These are phyloP conservation scores for Urocitellus parryii DNA, from an alignment of 2,113 vertebrate species.

Conservation along the genomic window DNA sequence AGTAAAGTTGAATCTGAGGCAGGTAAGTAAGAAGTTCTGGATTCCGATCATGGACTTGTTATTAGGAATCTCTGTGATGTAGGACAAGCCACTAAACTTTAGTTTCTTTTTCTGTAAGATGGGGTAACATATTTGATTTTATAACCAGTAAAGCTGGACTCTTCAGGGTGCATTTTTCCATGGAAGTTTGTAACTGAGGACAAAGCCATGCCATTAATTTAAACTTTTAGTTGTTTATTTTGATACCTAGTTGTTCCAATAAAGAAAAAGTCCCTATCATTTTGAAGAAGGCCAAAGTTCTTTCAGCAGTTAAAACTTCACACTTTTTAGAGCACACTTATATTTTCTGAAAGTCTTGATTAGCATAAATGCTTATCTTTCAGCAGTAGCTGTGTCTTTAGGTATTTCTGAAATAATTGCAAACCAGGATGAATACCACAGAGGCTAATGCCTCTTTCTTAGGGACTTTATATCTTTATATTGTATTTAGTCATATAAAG, in stretches of 20 bases:
- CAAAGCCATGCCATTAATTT: constrained; percentile 24
- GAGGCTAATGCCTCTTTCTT: neutral
- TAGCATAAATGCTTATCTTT: neutral
- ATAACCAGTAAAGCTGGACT: neutral
- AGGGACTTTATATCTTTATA: neutral
- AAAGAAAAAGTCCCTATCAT: neutral
- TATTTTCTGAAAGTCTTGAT: neutral
- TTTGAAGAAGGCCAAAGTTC: constrained; percentile 23
- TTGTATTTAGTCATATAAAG: neutral
- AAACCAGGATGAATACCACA: neutral
- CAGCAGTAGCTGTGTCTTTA: neutral
- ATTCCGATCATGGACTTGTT: constrained; percentile 19
- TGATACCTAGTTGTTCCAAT: neutral
- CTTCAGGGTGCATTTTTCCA: neutral
- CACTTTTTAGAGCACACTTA: constrained; percentile 23
- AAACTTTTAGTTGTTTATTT: neutral
- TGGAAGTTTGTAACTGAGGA: constrained; percentile 5
- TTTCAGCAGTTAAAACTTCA: neutral
- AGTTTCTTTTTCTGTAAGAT: neutral
- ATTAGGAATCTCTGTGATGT: neutral
- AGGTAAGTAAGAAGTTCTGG: neutral
- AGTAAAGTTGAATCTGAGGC: neutral
- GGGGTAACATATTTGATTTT: constrained; percentile 1
- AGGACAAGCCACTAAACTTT: neutral
- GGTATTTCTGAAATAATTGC: neutral